These are phyloP conservation scores for Piaya cayana DNA, from an alignment of 2,113 vertebrate species.

Conservation along the genomic window DNA sequence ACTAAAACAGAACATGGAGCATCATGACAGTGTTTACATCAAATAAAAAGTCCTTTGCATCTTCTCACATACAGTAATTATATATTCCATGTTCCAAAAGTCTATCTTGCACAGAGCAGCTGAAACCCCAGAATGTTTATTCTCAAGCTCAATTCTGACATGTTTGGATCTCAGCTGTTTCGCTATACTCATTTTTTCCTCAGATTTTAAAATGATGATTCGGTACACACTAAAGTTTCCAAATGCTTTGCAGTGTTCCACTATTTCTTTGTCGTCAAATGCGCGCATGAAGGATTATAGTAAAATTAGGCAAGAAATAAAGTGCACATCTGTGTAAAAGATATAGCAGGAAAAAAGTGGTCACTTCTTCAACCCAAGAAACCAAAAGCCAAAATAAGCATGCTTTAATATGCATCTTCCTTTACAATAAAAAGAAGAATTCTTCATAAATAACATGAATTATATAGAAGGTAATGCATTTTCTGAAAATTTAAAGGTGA, in stretches of 20 bases:
- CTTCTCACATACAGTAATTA: neutral
- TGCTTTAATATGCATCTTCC: neutral
- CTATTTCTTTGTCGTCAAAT: neutral
- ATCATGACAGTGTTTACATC: neutral
- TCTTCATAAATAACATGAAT: neutral
- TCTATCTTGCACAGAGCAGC: neutral
- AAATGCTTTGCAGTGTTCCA: neutral
- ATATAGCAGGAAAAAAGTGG: neutral
- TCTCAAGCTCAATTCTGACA: neutral
- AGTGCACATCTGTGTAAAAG: neutral
- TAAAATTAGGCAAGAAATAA: constrained; percentile 1
- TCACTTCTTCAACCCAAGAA: neutral
- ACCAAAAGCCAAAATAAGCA: neutral
- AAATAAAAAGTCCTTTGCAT: neutral
- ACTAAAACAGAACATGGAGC: neutral
- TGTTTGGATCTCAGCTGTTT: neutral
- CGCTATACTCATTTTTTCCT: neutral
- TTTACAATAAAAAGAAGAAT: neutral
- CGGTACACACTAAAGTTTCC: neutral
- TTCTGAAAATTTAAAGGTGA: neutral
- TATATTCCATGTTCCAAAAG: neutral
- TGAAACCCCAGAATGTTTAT: neutral
- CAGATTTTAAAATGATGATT: neutral
- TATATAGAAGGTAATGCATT: neutral
- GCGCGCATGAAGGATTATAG: neutral